Percentiles rank a stretch among this genome's conserved stretches.
Conservation (phyloP, 2,113 vertebrate genomes). For the Lepus americanus region DNA sequence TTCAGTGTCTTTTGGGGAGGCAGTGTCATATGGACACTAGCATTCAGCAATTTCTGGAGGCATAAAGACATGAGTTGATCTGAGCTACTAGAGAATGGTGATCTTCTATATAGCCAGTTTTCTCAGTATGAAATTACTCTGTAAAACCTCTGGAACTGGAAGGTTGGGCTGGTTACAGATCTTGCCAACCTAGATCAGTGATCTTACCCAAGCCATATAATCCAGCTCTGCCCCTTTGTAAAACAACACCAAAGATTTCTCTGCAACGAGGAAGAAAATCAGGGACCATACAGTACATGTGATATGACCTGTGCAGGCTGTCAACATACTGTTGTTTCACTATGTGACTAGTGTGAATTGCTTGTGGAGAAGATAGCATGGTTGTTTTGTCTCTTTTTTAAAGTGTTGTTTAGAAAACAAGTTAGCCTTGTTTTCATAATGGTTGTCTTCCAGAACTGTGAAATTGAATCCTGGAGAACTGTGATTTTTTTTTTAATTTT, state of each 20-base stretch:
- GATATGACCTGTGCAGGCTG: background rate
- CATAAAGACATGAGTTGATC: background rate
- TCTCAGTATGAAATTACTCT: background rate
- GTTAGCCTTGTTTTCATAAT: background rate
- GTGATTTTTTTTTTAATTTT: too few relatives aligned
- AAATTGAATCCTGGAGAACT: background rate
- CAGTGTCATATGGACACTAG: accelerated
- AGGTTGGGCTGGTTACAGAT: accelerated
- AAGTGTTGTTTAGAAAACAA: too few relatives aligned
- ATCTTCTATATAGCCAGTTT: background rate
- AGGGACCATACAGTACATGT: background rate
- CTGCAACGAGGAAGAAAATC: accelerated
- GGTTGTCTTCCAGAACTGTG: background rate
- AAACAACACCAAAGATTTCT: background rate
- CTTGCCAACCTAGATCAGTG: background rate
- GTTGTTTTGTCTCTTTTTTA: background rate
- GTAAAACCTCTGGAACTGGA: accelerated
- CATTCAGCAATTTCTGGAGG: background rate
- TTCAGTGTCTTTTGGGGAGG: accelerated
- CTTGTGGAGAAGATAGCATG: accelerated
- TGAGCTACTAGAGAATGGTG: background rate
- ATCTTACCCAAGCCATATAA: accelerated
- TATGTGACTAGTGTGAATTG: background rate
- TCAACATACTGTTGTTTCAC: too few relatives aligned
- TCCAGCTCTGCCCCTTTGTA: background rate